phyloP scores from a whole-genome alignment of 2,888 invertebrate genomes.

The Drosophila kuntzei region DNA sequence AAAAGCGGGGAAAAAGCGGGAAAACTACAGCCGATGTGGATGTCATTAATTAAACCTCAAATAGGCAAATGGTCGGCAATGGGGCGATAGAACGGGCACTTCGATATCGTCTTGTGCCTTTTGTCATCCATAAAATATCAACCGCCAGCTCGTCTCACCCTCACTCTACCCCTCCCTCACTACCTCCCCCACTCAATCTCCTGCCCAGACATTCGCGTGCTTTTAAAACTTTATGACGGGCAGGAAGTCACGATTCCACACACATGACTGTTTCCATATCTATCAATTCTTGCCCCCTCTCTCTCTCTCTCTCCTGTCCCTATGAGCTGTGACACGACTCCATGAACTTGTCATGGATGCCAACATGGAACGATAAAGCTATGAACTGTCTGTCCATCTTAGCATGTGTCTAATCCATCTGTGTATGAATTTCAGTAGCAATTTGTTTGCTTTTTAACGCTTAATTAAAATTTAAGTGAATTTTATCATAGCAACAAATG shows the following conservation, averaged over 20 bases:
- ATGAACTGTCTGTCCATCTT: slow-evolving; percentile 7
- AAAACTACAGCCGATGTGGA: slow-evolving; percentile 35
- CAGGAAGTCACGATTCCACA: slow-evolving; percentile 77
- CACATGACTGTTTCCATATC: slow-evolving; percentile 24
- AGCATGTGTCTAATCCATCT: slow-evolving; percentile 13
- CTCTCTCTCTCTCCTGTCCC: not conserved
- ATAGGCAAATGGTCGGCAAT: slow-evolving; percentile 56
- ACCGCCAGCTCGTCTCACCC: slow-evolving; percentile 13
- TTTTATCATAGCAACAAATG: slow-evolving; percentile 47
- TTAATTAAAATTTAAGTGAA: slow-evolving; percentile 66
- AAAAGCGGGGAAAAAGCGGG: not conserved
- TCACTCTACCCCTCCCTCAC: not conserved
- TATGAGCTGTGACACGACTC: slow-evolving; percentile 20
- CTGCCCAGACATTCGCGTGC: slow-evolving; percentile 29
- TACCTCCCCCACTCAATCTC: not conserved
- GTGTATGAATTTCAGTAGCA: slow-evolving; percentile 31
- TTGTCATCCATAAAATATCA: slow-evolving; percentile 73
- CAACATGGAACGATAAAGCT: slow-evolving; percentile 24
- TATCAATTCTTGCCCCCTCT: slow-evolving; percentile 40
- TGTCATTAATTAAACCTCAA: slow-evolving; percentile 80
- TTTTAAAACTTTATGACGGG: slow-evolving; percentile 61
- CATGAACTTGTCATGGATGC: slow-evolving; percentile 46
- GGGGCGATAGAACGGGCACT: slow-evolving; percentile 43
- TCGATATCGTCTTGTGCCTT: slow-evolving; percentile 63
- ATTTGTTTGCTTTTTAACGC: slow-evolving; percentile 58